Evolutionary conservation across 2,797 vertebrate species (phyloP).

Genomic region (Moxostoma hubbsi): DNA sequence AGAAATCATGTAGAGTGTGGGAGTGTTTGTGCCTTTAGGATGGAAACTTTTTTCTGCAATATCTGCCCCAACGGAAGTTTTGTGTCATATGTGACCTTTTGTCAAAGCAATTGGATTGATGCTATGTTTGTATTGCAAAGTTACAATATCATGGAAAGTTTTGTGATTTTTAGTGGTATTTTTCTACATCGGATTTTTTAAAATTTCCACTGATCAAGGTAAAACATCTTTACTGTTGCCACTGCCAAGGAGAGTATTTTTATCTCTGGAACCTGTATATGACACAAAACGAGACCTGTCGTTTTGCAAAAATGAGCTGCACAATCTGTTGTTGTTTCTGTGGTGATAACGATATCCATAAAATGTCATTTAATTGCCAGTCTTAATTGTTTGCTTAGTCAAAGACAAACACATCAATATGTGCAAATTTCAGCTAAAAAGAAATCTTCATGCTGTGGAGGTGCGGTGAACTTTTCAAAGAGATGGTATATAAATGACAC

Average conservation of each 20-base stretch:
- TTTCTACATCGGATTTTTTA: constrained; percentile 64
- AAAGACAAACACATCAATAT: not conserved
- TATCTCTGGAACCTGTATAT: constrained; percentile 23
- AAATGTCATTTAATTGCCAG: not conserved
- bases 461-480: no score
- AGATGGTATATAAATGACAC: no score
- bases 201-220: constrained; percentile 54
- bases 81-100: constrained; percentile 18
- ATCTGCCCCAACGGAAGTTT: constrained; percentile 11
- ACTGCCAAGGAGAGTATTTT: constrained; percentile 46
- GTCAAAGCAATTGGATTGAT: not conserved
- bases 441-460: no score
- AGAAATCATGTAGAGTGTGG: constrained; percentile 21
- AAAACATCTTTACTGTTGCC: constrained; percentile 48
- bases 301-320: not conserved
- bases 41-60: constrained; percentile 29
- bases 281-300: constrained; percentile 16
- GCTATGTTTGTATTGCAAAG: constrained; percentile 37
- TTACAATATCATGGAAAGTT: constrained; percentile 49
- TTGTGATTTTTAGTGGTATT: constrained; percentile 54
- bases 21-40: constrained; percentile 39
- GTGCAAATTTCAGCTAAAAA: not conserved
- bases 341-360: constrained; percentile 3
- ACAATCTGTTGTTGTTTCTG: constrained; percentile 1
- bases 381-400: not conserved